Evolutionary conservation across 2,888 invertebrate genomes (phyloP).

Genomic region (Mystacides longicornis): DNA sequence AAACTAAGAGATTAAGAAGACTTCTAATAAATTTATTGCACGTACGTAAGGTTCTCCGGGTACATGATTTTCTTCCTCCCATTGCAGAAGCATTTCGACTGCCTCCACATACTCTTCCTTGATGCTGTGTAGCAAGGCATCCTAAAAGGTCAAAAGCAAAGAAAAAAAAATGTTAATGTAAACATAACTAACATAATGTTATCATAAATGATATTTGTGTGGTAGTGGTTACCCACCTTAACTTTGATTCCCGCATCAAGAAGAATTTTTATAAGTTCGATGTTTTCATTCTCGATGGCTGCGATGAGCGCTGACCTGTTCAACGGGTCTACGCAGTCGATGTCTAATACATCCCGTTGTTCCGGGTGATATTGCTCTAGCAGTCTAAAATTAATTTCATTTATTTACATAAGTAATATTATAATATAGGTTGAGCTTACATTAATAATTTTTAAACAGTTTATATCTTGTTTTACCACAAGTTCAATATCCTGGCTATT

Average conservation of each 20-base stretch:
- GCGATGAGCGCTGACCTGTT: conserved; percentile 89
- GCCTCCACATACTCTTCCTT: conserved; percentile 98
- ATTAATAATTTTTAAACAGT: too few species aligned
- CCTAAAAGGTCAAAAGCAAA: conserved; percentile 44
- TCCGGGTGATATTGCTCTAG: conserved; percentile 57
- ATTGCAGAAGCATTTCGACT: conserved; percentile 84
- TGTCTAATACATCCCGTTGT: conserved; percentile 66
- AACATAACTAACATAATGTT: background rate
- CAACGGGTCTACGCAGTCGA: conserved; percentile 93
- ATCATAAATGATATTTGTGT: background rate
- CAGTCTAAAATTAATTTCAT: conserved; percentile 46
- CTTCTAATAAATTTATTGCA: background rate
- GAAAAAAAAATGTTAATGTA: background rate
- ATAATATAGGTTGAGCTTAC: background rate
- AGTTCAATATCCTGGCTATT: too few species aligned
- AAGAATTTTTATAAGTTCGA: conserved; percentile 80
- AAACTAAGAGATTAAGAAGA: background rate
- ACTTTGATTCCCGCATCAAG: conserved; percentile 77
- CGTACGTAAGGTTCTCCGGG: conserved; percentile 73
- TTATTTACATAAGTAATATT: background rate
- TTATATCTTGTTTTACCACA: too few species aligned
- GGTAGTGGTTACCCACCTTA: conserved; percentile 48
- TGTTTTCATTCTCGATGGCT: conserved; percentile 96
- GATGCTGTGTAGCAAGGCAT: conserved; percentile 90
- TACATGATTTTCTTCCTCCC: conserved; percentile 77